Base-by-base conservation (phyloP, 1,140 invertebrate species). In the Octopus bimaculoides region DNA sequence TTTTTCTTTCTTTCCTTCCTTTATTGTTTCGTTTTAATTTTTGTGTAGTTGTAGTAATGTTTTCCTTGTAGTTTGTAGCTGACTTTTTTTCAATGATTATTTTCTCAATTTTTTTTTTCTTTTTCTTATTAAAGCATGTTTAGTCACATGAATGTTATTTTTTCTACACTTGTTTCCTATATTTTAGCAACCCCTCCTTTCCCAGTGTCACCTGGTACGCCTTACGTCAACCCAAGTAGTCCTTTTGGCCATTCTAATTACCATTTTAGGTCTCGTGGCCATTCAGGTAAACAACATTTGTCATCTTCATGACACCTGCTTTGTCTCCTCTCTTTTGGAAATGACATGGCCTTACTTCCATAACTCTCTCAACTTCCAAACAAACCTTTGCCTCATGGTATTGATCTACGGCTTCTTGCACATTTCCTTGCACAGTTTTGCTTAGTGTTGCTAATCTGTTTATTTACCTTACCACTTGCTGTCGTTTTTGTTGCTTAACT, bases 151-250 rank as follows among this genome's bases (percentile, higher is more conserved):
- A 41, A 41, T 75, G 71, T 14, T 81, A 55, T 78, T 77, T 77
- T 14, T n/a, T 69, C 9, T 26, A 20, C 71, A 20, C 71, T 52
- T 76, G n/a, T 79, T 61, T 66, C 41, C 41, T 54, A 26, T 80
- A 55, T 84, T 85, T 74, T 86, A 88, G 88, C 82, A 12, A 88
- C 89, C 26, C 88, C 89, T 78, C 89, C 89, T 54, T 88, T 89
- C 79, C 87, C 89, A 52, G 85, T 88, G n/a, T 86, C 85, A 84
- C 95, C 96, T 53, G 93, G 95, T 82, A 97, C 96, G 4, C 95
- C 96, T 1, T 96, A 96, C 91, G 91, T 85, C 52, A 89, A 90
- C 89, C 83, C 94, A 92, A 89, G 90, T 89, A 88, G 85, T 76
- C 71, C 55, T 61, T 75, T 75, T 80, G n/a, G 77, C 56, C 75